phyloP scores from a whole-genome alignment of 1,140 invertebrate genomes.

The Melipona quadrifasciata region DNA sequence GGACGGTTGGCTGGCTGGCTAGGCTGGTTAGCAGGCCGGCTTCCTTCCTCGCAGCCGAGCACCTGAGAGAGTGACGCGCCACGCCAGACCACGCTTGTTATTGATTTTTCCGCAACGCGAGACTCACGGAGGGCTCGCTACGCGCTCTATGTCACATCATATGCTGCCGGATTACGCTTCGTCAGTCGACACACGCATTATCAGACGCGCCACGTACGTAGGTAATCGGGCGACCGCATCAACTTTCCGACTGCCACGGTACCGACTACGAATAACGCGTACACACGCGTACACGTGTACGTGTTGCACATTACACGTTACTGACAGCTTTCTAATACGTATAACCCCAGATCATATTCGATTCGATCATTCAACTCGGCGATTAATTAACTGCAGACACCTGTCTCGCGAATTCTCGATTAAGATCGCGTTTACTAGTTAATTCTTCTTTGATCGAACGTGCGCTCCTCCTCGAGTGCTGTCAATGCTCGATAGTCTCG shows the following conservation, averaged over 20 bases:
- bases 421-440: neutral
- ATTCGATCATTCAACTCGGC: conserved; percentile 16
- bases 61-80: conserved; percentile 77
- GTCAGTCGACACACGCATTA: conserved; percentile 33
- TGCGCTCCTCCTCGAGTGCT: too few relatives aligned
- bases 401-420: conserved; percentile 14
- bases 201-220: neutral
- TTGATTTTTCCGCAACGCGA: conserved; percentile 80
- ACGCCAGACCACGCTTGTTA: conserved; percentile 79
- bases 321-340: neutral
- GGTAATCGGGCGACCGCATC: neutral
- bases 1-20: conserved; percentile 42
- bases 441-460: neutral
- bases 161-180: conserved; percentile 73
- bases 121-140: conserved; percentile 54
- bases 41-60: conserved; percentile 64
- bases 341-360: neutral
- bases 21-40: conserved; percentile 41
- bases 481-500: neutral
- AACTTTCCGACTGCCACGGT: conserved; percentile 21
- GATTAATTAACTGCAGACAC: conserved; percentile 9
- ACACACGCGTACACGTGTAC: neutral
- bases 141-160: conserved; percentile 74
- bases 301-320: neutral
- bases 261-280: neutral